Conservation (phyloP, 1,140 invertebrate genomes). For the Caenorhabditis latens region DNA sequence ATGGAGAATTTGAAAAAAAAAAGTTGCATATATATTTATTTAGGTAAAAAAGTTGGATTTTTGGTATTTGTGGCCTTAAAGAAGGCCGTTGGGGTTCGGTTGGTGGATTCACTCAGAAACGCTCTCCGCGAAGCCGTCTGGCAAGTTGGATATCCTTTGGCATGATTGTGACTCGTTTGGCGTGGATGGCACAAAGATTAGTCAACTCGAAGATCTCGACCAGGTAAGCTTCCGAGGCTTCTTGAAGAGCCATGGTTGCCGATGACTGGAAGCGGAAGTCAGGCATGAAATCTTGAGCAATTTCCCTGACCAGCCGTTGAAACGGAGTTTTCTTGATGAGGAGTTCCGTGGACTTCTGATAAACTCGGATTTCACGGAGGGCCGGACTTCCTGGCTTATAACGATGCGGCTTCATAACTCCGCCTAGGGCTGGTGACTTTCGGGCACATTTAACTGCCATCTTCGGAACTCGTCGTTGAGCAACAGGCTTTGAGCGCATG, state of each 20-base stretch:
- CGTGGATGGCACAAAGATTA: background rate
- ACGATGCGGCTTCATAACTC: background rate
- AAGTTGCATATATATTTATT: background rate
- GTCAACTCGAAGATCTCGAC: background rate
- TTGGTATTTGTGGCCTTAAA: constrained; percentile 67
- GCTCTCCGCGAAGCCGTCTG: background rate
- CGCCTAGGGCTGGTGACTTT: background rate
- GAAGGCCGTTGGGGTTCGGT: constrained; percentile 56
- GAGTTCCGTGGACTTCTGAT: background rate
- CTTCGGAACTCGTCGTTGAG: too few species aligned
- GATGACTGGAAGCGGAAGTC: background rate
- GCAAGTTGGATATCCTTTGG: background rate
- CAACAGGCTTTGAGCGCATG: too few species aligned
- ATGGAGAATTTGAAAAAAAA: background rate
- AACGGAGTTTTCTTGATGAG: background rate
- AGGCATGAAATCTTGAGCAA: constrained; percentile 78
- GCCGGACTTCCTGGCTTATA: too few species aligned
- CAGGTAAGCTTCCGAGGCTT: background rate
- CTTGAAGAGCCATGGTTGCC: background rate
- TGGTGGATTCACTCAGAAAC: background rate
- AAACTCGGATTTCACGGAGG: background rate
- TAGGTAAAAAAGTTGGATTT: background rate
- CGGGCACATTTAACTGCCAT: background rate
- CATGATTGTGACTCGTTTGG: constrained; percentile 3
- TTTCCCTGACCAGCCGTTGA: constrained; percentile 81